Evolutionary conservation across 2,888 invertebrate genomes (phyloP).

Genomic region (Leptinotarsa juncta): DNA sequence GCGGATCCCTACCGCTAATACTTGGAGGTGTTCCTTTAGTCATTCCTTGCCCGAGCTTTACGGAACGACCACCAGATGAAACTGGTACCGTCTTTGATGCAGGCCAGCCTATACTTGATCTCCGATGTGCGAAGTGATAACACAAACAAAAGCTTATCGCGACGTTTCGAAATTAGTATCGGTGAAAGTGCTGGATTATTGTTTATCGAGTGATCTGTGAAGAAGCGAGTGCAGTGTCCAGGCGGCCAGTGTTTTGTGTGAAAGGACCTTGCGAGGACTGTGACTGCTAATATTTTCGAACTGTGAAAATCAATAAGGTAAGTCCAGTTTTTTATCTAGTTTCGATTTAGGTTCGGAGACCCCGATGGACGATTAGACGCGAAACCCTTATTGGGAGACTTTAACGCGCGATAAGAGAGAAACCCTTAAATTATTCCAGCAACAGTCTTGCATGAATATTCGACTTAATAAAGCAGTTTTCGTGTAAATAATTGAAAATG

Average conservation of each 20-base stretch:
- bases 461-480: not conserved
- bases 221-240: slow-evolving; percentile 31
- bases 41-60: slow-evolving; percentile 61
- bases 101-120: slow-evolving; percentile 15
- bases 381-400: not conserved
- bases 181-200: slow-evolving; percentile 58
- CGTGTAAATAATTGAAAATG: not conserved
- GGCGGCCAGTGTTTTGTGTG: slow-evolving; percentile 35
- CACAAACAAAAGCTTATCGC: slow-evolving; percentile 51
- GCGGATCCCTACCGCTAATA: slow-evolving; percentile 56
- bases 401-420: not conserved
- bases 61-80: slow-evolving; percentile 42
- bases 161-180: slow-evolving; percentile 61
- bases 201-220: slow-evolving; percentile 52
- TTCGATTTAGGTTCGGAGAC: slow-evolving; percentile 33
- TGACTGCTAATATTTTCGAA: not conserved
- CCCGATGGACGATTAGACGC: slow-evolving; percentile 22
- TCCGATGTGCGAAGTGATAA: slow-evolving; percentile 39
- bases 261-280: slow-evolving; percentile 50
- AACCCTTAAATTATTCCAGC: not conserved
- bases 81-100: slow-evolving; percentile 38
- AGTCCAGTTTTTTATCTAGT: not conserved
- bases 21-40: slow-evolving; percentile 61
- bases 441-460: not conserved
- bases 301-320: not conserved